phyloP scores from a whole-genome alignment of 2,888 invertebrate species.

The Nebria salina region DNA sequence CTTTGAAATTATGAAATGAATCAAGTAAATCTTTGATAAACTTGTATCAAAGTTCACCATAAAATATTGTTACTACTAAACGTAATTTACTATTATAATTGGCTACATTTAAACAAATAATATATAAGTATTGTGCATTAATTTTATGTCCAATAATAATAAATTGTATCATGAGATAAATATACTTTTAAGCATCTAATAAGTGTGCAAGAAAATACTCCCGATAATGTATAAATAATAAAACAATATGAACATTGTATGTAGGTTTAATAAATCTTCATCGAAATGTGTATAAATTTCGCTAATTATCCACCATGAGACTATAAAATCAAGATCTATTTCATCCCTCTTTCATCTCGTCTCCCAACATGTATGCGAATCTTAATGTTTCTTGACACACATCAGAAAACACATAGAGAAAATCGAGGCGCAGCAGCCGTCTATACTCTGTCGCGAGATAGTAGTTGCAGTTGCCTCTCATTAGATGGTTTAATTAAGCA shows the following conservation, averaged over 20 bases:
- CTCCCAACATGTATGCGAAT: conserved; percentile 7
- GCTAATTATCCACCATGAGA: conserved; percentile 33
- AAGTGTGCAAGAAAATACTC: too few relatives aligned
- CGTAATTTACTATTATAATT: too few relatives aligned
- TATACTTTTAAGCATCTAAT: too few relatives aligned
- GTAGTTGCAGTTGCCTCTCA: conserved; percentile 25
- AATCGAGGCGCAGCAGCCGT: background rate
- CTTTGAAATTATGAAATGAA: too few relatives aligned
- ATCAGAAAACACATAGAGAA: background rate
- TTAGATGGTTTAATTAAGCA: conserved; percentile 45
- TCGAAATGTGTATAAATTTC: conserved; percentile 21
- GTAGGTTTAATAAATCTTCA: background rate
- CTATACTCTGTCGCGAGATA: background rate
- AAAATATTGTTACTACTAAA: too few relatives aligned
- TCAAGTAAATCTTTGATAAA: too few relatives aligned
- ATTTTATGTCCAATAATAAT: too few relatives aligned
- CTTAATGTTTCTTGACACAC: background rate
- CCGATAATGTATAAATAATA: background rate
- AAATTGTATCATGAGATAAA: too few relatives aligned
- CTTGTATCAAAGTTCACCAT: too few relatives aligned
- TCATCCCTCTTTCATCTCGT: background rate
- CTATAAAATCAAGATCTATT: conserved; percentile 39
- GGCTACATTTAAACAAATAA: too few relatives aligned
- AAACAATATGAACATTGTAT: background rate
- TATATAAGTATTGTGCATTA: too few relatives aligned